phyloP scores from a whole-genome alignment of 2,113 vertebrate species.

The Pardalotus punctatus region DNA sequence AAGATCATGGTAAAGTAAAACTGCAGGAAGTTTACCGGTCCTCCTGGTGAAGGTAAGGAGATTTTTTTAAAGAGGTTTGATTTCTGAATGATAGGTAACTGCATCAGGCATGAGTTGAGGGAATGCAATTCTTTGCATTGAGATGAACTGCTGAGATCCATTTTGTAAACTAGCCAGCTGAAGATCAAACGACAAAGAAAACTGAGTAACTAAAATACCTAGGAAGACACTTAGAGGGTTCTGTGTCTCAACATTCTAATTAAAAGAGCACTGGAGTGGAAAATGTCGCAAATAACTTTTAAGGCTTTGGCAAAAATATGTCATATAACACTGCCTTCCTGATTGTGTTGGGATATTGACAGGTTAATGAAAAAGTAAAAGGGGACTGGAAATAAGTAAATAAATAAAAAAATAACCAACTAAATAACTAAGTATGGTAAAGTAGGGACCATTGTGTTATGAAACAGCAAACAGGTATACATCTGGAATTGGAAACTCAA shows the following conservation, averaged over 20 bases:
- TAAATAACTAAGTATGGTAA: background rate
- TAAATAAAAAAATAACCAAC: background rate
- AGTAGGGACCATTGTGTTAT: background rate
- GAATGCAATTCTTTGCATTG: background rate
- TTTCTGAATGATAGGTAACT: background rate
- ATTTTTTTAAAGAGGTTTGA: background rate
- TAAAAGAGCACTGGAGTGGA: background rate
- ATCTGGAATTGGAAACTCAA: background rate
- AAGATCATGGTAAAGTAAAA: background rate
- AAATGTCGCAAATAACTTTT: background rate
- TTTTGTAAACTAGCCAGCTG: background rate
- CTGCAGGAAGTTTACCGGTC: background rate
- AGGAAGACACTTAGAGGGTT: background rate
- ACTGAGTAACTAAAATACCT: background rate
- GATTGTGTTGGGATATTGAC: background rate
- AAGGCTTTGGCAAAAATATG: background rate
- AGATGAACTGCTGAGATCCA: background rate
- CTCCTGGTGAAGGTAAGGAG: background rate
- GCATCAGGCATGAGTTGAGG: rapidly evolving
- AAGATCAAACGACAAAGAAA: background rate
- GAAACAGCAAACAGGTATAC: background rate
- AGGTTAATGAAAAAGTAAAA: background rate
- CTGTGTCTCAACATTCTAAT: background rate
- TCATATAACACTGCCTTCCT: background rate
- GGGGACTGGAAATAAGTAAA: background rate